A percentile compares a stretch with the other conserved stretches of the same genome.
phyloP scores from a whole-genome alignment of 2,797 vertebrate species.

The Anomalospiza imberbis region DNA sequence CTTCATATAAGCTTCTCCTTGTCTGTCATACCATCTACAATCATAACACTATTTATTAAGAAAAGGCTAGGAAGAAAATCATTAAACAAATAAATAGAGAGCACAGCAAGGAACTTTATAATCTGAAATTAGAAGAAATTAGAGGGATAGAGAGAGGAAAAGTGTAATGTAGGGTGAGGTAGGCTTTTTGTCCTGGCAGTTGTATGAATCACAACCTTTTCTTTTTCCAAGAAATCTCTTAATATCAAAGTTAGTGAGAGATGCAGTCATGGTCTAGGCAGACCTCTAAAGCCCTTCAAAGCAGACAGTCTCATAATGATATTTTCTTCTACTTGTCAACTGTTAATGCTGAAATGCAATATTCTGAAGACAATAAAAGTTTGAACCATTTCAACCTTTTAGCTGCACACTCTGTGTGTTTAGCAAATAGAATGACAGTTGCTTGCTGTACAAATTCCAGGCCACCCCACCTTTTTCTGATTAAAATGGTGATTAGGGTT shows the following conservation, averaged over 20 bases:
- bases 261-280: neutral
- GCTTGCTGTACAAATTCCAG: neutral
- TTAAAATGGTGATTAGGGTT: slow-evolving; percentile 41
- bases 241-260: neutral
- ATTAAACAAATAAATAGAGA: neutral
- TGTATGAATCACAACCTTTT: neutral
- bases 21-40: neutral
- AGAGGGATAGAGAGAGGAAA: neutral
- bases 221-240: neutral
- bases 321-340: slow-evolving; percentile 28
- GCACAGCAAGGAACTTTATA: neutral
- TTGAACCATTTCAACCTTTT: slow-evolving; percentile 16
- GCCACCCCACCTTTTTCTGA: neutral
- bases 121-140: neutral
- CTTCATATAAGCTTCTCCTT: neutral
- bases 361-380: slow-evolving; percentile 22
- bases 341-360: slow-evolving; percentile 24
- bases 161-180: neutral
- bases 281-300: neutral
- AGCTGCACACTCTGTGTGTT: neutral
- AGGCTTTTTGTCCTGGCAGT: neutral
- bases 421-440: slow-evolving; percentile 8
- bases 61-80: neutral
- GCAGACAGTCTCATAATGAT: neutral
- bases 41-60: neutral